Evolutionary conservation across 2,888 invertebrate species (phyloP), one percentile per base, ranked within the genome.

Genomic region (Archips crataeganus): DNA sequence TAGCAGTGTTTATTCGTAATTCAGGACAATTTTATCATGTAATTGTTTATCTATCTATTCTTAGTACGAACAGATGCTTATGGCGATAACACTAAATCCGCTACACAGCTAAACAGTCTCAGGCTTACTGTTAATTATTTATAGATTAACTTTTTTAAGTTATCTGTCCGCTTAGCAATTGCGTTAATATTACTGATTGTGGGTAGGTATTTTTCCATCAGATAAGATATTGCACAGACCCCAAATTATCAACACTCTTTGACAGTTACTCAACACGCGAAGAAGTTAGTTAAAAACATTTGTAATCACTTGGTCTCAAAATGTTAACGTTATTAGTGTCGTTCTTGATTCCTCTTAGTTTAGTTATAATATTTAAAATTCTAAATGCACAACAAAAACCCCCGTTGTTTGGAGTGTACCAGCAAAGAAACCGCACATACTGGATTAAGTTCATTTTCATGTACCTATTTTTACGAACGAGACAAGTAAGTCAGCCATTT

Each of bases 341-440:
- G 2, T 64, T 86, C n/a, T 68, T 87, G 64, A 84, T 91, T 69
- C 62, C 79, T 73, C 47, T 82, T 1, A 68, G 76, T 54, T 76
- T 93, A 60, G 87, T 92, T 23, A 42, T 89, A 39, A 61, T 87
- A 72, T 90, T 93, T 79, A 86, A 84, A 67, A 87, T 87, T 77
- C 71, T 92, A 66, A 93, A 93, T 82, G 84, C 81, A 66, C 85
- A 84, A 65, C 79, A 82, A 39, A 90, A 86, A 54, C 87, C 90
- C 0, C 88, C 94, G 0, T 87, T 95, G 74, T 90, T 93, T 51
- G 95, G 95, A 70, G 85, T 96, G 59, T 96, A 96, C 80, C 94
- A 91, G 73, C 90, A 93, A 79, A 86, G 85, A 57, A 94, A 94
- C 79, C 94, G 94, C 77, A 90, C 88, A 70, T 95, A 92, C 79